phyloP scores from a whole-genome alignment of 2,888 invertebrate genomes.

The Barypeithes pellucidus region DNA sequence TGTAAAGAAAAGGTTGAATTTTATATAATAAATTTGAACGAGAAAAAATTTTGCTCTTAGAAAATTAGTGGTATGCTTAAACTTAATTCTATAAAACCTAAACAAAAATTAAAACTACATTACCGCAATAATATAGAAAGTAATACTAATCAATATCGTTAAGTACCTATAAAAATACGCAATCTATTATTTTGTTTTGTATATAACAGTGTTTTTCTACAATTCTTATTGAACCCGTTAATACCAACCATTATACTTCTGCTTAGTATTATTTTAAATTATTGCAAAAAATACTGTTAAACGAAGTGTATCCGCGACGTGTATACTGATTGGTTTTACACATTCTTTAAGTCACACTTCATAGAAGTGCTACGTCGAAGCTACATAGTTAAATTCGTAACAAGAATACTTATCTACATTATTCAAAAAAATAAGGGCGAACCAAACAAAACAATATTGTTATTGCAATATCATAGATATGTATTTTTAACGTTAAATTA shows the following conservation, averaged over 20 bases:
- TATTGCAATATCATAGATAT: conserved; percentile 66
- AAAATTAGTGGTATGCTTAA: background rate
- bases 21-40: background rate
- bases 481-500: conserved; percentile 57
- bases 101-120: background rate
- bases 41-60: background rate
- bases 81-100: conserved; percentile 8
- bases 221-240: conserved; percentile 14
- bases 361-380: conserved; percentile 62
- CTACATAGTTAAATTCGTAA: conserved; percentile 67
- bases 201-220: conserved; percentile 31
- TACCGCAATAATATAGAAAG: conserved; percentile 26
- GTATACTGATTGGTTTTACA: conserved; percentile 17
- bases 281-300: conserved; percentile 5
- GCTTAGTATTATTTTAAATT: background rate
- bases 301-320: background rate
- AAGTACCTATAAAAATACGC: conserved; percentile 47
- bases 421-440: conserved; percentile 52
- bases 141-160: conserved; percentile 38
- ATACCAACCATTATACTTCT: conserved; percentile 40
- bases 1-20: too few relatives aligned
- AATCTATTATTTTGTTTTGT: conserved; percentile 35
- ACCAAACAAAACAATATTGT: conserved; percentile 48
- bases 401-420: conserved; percentile 67
- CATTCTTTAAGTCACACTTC: conserved; percentile 60